Base-by-base conservation (phyloP, 2,797 vertebrate genomes). In the Philypnodon macrostomus region DNA sequence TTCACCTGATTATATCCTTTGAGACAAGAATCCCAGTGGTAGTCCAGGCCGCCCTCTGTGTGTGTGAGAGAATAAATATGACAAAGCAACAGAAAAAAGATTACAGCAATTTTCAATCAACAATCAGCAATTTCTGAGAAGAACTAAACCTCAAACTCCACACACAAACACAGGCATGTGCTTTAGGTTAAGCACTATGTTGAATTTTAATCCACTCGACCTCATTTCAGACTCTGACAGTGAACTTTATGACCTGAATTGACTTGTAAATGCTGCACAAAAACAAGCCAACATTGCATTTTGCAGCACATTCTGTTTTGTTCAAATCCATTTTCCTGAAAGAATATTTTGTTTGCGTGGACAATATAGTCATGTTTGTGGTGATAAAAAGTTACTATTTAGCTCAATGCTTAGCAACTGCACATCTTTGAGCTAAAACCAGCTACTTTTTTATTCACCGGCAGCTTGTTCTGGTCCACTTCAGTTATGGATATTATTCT, bases 1-100 rank as follows among this genome's bases (percentile, higher is more conserved):
- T 85, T 72, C n/a, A 62, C 35, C 16, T 79, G 70, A 65, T 79
- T 83, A 31, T 82, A 87, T 21, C 67, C 63, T 60, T 87, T 90
- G 11, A 84, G 33, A 66, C 90, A 91, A 7, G 84, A 64, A 27
- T 85, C 74, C 89, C 83, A 89, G 47, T 84, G 77, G 42, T 84
- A 78, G 52, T 88, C 87, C 77, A 91, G 70, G 42, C 81, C 73
- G 52, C 88, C 88, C 10, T 88, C 90, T 92, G 68, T 64, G 26
- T 1, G 7, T 1, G n/a, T 2, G 5, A 3, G 5, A 58, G 53
- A 24, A 58, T 15, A 63, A 52, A 63, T 36, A 73, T 47, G 18
- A 19, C 17, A 19, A 4, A 13, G 29, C 50, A 36, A 40, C 5
- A 29, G 13, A 27, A 7, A 4, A 19, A 2, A 17, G n/a, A 27